Evolutionary conservation across 23 tunicate species (phyloP), one percentile per base, ranked within the genome.

Genomic region (Ciona savignyi): DNA sequence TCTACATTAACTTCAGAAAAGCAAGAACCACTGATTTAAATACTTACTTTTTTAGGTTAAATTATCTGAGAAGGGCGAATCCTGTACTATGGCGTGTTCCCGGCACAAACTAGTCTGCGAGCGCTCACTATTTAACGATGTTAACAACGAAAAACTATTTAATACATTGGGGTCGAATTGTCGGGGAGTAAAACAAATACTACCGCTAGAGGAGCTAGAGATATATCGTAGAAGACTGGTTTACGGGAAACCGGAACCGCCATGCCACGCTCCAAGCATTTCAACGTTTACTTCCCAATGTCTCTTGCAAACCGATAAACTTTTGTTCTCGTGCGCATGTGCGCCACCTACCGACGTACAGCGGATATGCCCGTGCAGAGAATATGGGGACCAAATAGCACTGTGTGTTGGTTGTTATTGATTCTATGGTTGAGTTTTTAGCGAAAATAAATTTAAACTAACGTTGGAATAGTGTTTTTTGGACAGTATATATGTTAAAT

Each of bases 251-350:
- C 49, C 75, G 3, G 34, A n/a, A 48, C 71, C 51, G 21, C 82
- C 89, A 9, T 81, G 87, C 75, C 84, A 84, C 77, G 74, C 85
- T 0, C 98, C 98, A 1, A 74, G 85, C 72, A 70, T 42, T 32
- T 81, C 70, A 63, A 24, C 29, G 1, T 21, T 4, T 29, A 28
- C 74, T 2, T 78, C 65, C 1, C 70, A 70, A 21, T 93, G 98
- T 69, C 20, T 68, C 2, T 30, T 74, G 31, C 93, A 85, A 74
- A 49, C 78, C 4, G 98, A 93, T 62, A 22, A 63, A 6, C 56
- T 93, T 42, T 72, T 93, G 63, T 85, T 77, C 74, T 86, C 93
- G 9, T 93, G 98, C 71, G 93, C 88, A 30, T 86, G 90, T 27
- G 60, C 66, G 32, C 81, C 84, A 48, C 82, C 88, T 27, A 68